These are phyloP conservation scores for Anguilla obscura DNA, from an alignment of 2,797 vertebrate genomes.

Conservation along the genomic window DNA sequence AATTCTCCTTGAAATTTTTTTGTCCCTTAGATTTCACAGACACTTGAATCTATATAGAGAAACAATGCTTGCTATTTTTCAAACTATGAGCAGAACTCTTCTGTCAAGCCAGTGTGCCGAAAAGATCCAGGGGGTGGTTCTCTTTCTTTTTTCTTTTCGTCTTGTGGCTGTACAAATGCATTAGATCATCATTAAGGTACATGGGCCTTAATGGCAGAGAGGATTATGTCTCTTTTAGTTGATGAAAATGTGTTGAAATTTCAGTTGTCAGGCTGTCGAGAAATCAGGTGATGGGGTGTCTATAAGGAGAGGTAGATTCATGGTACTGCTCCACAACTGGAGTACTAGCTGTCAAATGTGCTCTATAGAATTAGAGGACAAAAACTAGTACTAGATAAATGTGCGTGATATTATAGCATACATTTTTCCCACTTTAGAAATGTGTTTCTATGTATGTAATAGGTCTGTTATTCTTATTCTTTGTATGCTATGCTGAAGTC, in stretches of 20 bases:
- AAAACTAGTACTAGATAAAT: not conserved
- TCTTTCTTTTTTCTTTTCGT: not conserved
- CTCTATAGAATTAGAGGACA: not conserved
- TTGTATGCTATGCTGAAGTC: not conserved
- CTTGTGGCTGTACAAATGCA: constrained; percentile 5
- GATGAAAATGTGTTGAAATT: constrained; percentile 37
- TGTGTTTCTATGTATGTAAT: not conserved
- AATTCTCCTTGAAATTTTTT: constrained; percentile 39
- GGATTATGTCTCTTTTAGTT: constrained; percentile 26
- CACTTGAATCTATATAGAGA: not conserved
- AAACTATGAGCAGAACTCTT: constrained; percentile 20
- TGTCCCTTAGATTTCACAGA: constrained; percentile 21
- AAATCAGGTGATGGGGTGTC: constrained; percentile 22
- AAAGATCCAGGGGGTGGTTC: constrained; percentile 7
- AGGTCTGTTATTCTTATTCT: too few species aligned
- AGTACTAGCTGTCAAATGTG: not conserved
- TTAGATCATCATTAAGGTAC: constrained; percentile 24
- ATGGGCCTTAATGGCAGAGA: constrained; percentile 25
- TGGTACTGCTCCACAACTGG: not conserved
- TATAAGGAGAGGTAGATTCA: constrained; percentile 27
- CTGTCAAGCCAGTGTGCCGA: constrained; percentile 29
- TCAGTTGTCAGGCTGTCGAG: constrained; percentile 26
- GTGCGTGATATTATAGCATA: not conserved
- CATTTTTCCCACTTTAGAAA: not conserved
- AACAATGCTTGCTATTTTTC: constrained; percentile 29